phyloP scores from a whole-genome alignment of 2,888 invertebrate species.

The Andrena minutula region DNA sequence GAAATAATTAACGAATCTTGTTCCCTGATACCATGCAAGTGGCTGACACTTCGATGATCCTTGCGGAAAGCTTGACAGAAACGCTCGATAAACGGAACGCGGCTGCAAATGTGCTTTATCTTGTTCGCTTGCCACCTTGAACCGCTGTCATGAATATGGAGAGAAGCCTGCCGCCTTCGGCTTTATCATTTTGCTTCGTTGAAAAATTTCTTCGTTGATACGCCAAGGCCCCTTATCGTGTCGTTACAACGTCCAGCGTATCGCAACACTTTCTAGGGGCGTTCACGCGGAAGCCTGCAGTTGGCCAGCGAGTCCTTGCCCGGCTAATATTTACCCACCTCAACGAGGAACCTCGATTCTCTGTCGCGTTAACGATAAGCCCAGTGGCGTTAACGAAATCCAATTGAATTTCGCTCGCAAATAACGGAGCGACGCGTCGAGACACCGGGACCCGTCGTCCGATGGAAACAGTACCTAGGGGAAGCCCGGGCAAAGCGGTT shows the following conservation, averaged over 20 bases:
- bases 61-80: too few species aligned
- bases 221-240: constrained; percentile 6
- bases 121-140: too few species aligned
- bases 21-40: too few species aligned
- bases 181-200: constrained; percentile 16
- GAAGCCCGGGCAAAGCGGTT: too few species aligned
- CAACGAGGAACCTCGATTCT: background rate
- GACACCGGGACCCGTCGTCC: background rate
- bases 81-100: too few species aligned
- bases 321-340: constrained; percentile 36
- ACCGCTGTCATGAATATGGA: background rate
- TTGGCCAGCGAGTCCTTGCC: constrained; percentile 16
- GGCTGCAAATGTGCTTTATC: too few species aligned
- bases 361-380: constrained; percentile 30
- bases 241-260: constrained; percentile 23
- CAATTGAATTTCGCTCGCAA: constrained; percentile 33
- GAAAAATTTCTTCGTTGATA: background rate
- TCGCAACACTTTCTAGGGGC: constrained; percentile 17
- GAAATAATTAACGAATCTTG: too few species aligned
- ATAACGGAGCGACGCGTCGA: constrained; percentile 13
- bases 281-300: background rate
- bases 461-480: constrained; percentile 34
- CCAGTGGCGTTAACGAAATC: constrained; percentile 19
- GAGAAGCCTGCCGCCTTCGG: background rate
- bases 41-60: too few species aligned